Conservation (phyloP, 2,113 vertebrate genomes). For the Alligator sinensis region DNA sequence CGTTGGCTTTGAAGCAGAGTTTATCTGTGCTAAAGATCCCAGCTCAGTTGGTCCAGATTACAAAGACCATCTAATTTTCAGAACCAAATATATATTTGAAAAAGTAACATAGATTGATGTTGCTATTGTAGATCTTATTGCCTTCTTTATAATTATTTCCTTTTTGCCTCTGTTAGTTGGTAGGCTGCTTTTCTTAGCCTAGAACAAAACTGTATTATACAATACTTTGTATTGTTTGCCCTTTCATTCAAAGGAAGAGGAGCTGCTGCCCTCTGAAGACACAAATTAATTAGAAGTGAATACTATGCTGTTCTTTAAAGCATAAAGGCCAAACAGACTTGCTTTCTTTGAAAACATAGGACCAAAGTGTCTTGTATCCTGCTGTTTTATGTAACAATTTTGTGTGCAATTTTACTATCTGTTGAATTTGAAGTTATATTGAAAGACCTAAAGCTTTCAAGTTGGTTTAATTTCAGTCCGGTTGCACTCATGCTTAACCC, state of each 20-base stretch:
- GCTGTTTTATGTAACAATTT: slow-evolving; percentile 57
- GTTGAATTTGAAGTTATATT: slow-evolving; percentile 9
- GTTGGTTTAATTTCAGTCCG: background rate
- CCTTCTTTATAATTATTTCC: slow-evolving; percentile 61
- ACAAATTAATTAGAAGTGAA: slow-evolving; percentile 69
- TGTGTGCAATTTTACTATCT: slow-evolving; percentile 13
- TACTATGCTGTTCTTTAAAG: slow-evolving; percentile 54
- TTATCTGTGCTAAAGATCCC: background rate
- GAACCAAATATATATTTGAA: background rate
- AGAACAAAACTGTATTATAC: slow-evolving; percentile 57
- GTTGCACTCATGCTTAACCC: background rate
- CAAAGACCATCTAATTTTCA: background rate
- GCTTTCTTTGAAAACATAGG: slow-evolving; percentile 59
- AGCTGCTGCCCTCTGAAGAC: slow-evolving; percentile 69
- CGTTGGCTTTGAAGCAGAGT: background rate
- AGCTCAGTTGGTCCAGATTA: background rate
- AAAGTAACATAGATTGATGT: background rate
- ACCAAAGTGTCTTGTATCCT: slow-evolving; percentile 60
- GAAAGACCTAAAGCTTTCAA: background rate
- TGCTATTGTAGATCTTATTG: background rate
- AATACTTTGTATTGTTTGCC: slow-evolving; percentile 61
- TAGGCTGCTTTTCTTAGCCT: slow-evolving; percentile 26
- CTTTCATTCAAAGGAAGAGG: slow-evolving; percentile 59
- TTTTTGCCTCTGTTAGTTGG: slow-evolving; percentile 31
- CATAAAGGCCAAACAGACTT: slow-evolving; percentile 63